These are phyloP conservation scores for Drosophila repleta DNA, from an alignment of 1,140 invertebrate species.

Conservation along the genomic window DNA sequence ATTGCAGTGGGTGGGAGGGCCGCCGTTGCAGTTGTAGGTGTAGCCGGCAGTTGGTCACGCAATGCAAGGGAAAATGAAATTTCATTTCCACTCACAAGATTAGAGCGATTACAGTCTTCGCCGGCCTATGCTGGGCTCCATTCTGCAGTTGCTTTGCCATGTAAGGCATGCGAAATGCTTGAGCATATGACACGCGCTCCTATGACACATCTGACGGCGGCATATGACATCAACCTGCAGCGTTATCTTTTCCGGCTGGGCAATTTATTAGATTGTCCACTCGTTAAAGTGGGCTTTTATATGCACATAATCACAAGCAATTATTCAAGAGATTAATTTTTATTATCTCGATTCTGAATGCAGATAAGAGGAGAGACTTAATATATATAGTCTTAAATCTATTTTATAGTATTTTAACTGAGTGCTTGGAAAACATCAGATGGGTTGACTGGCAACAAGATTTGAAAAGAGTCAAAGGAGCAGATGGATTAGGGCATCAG, in stretches of 20 bases:
- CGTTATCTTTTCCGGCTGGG: constrained; percentile 50
- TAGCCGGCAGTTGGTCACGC: constrained; percentile 60
- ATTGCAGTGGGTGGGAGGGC: constrained; percentile 23
- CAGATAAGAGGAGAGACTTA: not conserved
- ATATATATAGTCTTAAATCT: not conserved
- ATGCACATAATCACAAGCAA: constrained; percentile 5
- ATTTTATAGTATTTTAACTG: too few relatives aligned
- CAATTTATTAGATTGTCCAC: constrained; percentile 67
- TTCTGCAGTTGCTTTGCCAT: constrained; percentile 13
- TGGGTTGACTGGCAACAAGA: not conserved
- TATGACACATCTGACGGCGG: not conserved
- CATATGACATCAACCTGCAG: constrained; percentile 54
- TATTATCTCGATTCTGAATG: constrained; percentile 15
- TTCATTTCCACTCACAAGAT: constrained; percentile 32
- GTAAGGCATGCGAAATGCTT: constrained; percentile 5
- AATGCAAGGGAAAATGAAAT: constrained; percentile 54
- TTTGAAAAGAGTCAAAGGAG: not conserved
- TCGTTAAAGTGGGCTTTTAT: constrained; percentile 35
- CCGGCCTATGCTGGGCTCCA: constrained; percentile 12
- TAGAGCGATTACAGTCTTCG: constrained; percentile 36
- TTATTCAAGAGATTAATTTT: constrained; percentile 5
- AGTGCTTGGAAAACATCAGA: too few relatives aligned
- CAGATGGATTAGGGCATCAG: too few relatives aligned
- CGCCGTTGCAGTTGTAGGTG: constrained; percentile 63
- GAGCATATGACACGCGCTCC: not conserved